Conservation (phyloP, 2,797 vertebrate genomes). For the Champsocephalus gunnari region DNA sequence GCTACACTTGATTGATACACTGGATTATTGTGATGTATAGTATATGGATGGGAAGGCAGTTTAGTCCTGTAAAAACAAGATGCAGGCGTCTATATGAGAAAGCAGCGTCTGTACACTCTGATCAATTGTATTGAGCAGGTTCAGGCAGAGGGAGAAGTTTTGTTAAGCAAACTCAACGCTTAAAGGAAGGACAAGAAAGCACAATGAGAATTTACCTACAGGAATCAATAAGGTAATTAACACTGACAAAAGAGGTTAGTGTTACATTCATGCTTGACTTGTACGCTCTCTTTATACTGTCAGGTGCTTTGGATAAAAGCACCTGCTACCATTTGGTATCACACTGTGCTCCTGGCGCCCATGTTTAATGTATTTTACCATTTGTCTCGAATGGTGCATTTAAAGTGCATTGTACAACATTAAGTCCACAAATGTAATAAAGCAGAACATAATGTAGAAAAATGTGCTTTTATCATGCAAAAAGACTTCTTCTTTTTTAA, state of each 20-base stretch:
- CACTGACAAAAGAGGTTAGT: constrained; percentile 34
- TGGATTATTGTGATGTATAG: constrained; percentile 1
- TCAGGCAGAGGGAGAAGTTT: background rate
- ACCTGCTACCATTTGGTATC: background rate
- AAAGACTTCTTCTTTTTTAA: background rate
- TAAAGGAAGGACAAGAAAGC: constrained; percentile 16
- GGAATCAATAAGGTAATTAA: constrained; percentile 47
- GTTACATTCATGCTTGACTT: constrained; percentile 15
- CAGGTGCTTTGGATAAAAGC: background rate
- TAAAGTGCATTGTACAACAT: too few relatives aligned
- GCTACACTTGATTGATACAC: constrained; percentile 15
- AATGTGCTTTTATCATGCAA: background rate
- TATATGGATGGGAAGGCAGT: constrained; percentile 16
- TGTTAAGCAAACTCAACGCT: constrained; percentile 11
- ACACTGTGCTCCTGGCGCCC: background rate
- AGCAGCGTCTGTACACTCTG: constrained; percentile 1
- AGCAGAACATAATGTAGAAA: background rate
- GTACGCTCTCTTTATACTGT: background rate
- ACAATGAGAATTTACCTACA: constrained; percentile 37
- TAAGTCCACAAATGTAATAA: background rate
- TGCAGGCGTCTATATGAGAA: constrained; percentile 4
- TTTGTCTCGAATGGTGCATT: background rate
- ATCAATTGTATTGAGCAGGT: constrained; percentile 10
- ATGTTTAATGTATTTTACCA: background rate
- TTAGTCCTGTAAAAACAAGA: constrained; percentile 18